Base-by-base conservation (phyloP, 2,797 vertebrate genomes). In the Anguilla pacifica region DNA sequence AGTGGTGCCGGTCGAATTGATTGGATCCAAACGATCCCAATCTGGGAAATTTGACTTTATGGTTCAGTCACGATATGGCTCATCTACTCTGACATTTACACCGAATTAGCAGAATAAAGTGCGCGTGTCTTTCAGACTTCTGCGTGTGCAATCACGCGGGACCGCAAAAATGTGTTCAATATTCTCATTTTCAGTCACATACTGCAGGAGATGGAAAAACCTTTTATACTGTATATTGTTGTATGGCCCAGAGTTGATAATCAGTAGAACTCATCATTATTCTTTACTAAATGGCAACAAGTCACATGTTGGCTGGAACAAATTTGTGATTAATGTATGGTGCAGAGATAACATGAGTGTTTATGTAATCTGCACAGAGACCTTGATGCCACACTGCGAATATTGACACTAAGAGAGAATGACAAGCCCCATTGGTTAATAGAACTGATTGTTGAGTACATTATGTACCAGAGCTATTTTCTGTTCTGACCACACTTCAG, bases 1-100 rank as follows among this genome's bases (percentile, higher is more conserved):
- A 93, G 94, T 91, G 91, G 90, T 88, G 88, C 83, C 88, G 89
- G 93, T 94, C 93, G 7, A 61, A 93, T 2, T 91, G 91, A 91
- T 92, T 93, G 91, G 92, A 94, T 93, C 92, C 92, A 94, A 92
- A 91, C 89, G 13, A n/a, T 82, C 19, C 90, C 92, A 95, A 94
- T 93, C 91, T 92, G 91, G 93, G 94, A 95, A 94, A 95, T 94
- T 93, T 94, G 95, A 94, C 93, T 94, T 94, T 94, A 94, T 91
- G 93, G 92, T 77, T 17, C 7, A 25, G 10, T 39, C 31, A 55
- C 9, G 55, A 35, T 49, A 82, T 79, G 84, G 72, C 92, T 95
- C 92, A 95, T 93, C 89, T 91, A 90, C 92, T 90, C 93, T 94
- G 94, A 94, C 94, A 95, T 95, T 95, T 95, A 93, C 93, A 91